phyloP scores from a whole-genome alignment of 2,888 invertebrate species.

The Noctua fimbriata region DNA sequence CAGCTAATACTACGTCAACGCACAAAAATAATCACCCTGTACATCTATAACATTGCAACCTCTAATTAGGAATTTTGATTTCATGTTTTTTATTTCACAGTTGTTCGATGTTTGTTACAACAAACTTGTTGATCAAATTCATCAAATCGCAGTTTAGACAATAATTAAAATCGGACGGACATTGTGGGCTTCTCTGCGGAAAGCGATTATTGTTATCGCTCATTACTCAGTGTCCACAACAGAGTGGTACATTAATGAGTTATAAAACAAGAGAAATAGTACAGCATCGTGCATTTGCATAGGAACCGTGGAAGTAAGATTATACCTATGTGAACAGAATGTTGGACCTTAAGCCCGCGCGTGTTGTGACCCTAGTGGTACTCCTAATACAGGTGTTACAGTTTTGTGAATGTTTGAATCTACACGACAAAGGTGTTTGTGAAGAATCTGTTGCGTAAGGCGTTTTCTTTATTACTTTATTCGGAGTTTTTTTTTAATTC shows the following conservation, averaged over 20 bases:
- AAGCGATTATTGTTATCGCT: slow-evolving; percentile 51
- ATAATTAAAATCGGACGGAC: slow-evolving; percentile 9
- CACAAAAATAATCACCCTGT: slow-evolving; percentile 55
- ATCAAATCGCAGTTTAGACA: slow-evolving; percentile 17
- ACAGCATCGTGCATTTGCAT: slow-evolving; percentile 45
- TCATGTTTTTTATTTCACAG: slow-evolving; percentile 30
- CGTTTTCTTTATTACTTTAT: slow-evolving; percentile 25
- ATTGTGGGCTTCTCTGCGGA: slow-evolving; percentile 31
- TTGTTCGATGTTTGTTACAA: slow-evolving; percentile 27
- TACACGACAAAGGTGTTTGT: slow-evolving; percentile 51
- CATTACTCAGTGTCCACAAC: slow-evolving; percentile 46
- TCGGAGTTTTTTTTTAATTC: neutral
- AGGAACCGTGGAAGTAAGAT: slow-evolving; percentile 19
- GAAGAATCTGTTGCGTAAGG: slow-evolving; percentile 48
- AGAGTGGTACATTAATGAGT: slow-evolving; percentile 44
- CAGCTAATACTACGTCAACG: slow-evolving; percentile 1
- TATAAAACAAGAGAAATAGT: slow-evolving; percentile 54
- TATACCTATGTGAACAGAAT: slow-evolving; percentile 57
- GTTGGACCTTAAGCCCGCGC: slow-evolving; percentile 18
- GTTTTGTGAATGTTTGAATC: slow-evolving; percentile 43
- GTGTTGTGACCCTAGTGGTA: slow-evolving; percentile 36
- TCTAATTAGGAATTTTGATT: slow-evolving; percentile 47
- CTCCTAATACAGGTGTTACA: slow-evolving; percentile 23
- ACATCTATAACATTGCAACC: slow-evolving; percentile 15
- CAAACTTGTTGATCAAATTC: slow-evolving; percentile 28